Conservation (phyloP, 2,113 vertebrate genomes). For the Pardalotus punctatus region DNA sequence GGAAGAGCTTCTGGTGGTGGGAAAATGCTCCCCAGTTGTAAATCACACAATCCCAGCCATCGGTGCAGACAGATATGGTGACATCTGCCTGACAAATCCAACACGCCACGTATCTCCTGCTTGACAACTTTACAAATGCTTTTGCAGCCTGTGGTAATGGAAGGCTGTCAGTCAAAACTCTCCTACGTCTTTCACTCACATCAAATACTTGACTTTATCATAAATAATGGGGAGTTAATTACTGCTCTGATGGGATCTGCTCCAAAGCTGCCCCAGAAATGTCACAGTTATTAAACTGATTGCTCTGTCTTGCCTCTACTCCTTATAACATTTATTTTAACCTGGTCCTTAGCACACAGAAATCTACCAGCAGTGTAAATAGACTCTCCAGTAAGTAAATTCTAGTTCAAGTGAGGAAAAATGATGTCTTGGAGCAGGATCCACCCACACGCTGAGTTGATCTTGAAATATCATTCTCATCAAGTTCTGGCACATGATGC, state of each 20-base stretch:
- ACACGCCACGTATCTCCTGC: neutral
- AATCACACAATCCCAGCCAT: neutral
- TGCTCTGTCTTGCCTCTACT: neutral
- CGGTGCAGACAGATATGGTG: neutral
- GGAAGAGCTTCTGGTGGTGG: neutral
- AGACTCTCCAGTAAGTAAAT: neutral
- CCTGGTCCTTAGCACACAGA: neutral
- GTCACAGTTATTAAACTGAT: neutral
- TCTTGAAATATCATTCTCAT: conserved; percentile 13
- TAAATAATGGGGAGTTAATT: neutral
- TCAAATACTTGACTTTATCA: neutral
- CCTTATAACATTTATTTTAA: neutral
- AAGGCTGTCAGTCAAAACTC: conserved; percentile 3
- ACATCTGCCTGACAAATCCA: neutral
- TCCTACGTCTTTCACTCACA: neutral
- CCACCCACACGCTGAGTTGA: neutral
- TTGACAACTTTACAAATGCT: neutral
- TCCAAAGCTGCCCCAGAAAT: neutral
- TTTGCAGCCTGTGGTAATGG: neutral
- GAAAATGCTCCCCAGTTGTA: neutral
- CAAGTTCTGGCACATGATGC: neutral
- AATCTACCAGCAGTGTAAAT: neutral
- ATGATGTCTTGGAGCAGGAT: neutral
- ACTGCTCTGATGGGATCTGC: neutral
- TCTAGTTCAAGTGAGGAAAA: neutral